phyloP scores from a whole-genome alignment of 1,140 invertebrate species.

The Portunus trituberculatus region DNA sequence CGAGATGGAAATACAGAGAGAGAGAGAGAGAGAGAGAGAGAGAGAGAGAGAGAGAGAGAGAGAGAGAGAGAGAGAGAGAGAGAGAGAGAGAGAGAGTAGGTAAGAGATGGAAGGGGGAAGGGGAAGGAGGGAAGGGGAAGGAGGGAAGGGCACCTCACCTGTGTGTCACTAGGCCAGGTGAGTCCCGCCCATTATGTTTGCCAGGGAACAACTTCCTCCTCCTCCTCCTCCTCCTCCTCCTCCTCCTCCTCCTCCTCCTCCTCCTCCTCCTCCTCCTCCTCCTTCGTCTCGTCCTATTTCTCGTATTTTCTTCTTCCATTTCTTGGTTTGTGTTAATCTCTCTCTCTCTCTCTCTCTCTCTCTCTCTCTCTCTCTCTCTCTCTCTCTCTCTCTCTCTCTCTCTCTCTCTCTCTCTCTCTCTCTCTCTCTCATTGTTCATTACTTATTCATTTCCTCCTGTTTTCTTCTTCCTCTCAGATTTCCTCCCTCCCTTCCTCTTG shows the following conservation, averaged over 20 bases:
- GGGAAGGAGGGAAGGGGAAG: neutral
- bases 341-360: constrained; percentile 44
- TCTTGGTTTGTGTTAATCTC: neutral
- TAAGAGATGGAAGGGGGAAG: too few species aligned
- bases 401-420: neutral
- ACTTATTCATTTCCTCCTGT: neutral
- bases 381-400: neutral
- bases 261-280: neutral
- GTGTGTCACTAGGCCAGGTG: constrained; percentile 19
- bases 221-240: neutral
- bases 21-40: too few species aligned
- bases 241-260: neutral
- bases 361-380: constrained; percentile 33
- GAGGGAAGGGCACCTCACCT: neutral
- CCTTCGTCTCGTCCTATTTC: neutral
- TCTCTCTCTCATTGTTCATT: neutral
- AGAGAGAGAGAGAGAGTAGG: neutral
- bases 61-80: neutral
- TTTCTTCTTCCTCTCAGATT: neutral
- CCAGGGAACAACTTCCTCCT: constrained; percentile 39
- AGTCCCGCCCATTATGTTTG: constrained; percentile 14
- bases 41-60: neutral
- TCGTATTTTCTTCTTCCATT: neutral
- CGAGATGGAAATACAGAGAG: too few species aligned
- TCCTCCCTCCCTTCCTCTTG: neutral